Conservation (phyloP, 2,888 invertebrate genomes). For the Iselma pallidipennis region DNA sequence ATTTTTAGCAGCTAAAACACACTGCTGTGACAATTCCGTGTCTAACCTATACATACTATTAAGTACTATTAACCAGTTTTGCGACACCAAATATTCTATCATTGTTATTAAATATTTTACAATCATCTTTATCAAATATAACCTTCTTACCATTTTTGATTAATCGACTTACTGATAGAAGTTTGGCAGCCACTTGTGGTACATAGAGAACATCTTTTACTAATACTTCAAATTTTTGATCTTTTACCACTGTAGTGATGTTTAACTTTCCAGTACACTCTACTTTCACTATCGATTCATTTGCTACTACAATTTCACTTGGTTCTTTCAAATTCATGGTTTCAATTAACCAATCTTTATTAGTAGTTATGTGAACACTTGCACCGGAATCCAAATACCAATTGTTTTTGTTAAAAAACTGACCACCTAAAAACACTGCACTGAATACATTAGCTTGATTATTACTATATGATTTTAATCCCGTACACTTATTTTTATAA, state of each 20-base stretch:
- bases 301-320: background rate
- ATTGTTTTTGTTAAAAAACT: background rate
- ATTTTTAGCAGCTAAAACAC: background rate
- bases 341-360: background rate
- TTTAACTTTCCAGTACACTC: background rate
- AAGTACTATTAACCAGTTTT: background rate
- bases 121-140: background rate
- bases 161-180: background rate
- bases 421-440: no score
- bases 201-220: background rate
- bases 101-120: background rate
- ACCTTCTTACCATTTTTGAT: background rate
- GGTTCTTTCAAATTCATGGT: background rate
- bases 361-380: background rate
- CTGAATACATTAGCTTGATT: no score
- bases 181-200: background rate
- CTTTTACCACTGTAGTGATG: background rate
- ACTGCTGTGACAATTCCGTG: background rate
- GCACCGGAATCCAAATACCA: slow-evolving; percentile 5
- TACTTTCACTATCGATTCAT: background rate
- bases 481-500: no score
- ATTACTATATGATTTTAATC: no score
- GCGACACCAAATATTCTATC: background rate
- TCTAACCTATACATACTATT: background rate
- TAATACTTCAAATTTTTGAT: background rate